Base-by-base conservation (phyloP, 2,888 invertebrate genomes). In the Chaetogeoica ovagalla region DNA sequence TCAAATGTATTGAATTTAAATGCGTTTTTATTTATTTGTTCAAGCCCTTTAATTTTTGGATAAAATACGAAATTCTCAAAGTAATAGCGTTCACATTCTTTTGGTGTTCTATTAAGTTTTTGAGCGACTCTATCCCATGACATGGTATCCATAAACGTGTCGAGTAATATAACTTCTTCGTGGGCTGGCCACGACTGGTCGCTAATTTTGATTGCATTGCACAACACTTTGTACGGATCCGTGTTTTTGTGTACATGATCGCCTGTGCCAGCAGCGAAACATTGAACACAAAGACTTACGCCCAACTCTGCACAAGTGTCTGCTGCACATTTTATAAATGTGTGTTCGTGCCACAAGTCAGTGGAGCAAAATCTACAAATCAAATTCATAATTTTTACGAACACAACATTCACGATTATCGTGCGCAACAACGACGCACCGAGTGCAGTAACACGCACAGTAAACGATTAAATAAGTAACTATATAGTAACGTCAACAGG, bases 61-160 rank as follows among this genome's bases (percentile, higher is more conserved):
- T 43, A 15, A 15, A 71, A 23, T 37, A 79, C 71, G n/a, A 57
- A 71, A 63, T 71, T 37, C 4, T 71, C 63, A 57, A 79, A 79
- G 43, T 79, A 79, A 71, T 79, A 43, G 17, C 13, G 11, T 63
- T 79, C 70, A 57, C 79, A 79, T 65, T 79, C 55, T 57, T 79
- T 71, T 19, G 70, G 23, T 5, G 79, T 48, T 57, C 43, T 37
- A 3, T 19, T 39, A 13, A 79, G 13, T 71, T 70, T 79, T 57
- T 19, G 23, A 3, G 57, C 52, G 19, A 79, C 79, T 79, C 39
- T 65, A 30, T 65, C 71, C 79, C 79, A 79, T 5, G 63, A 70
- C 79, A 79, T 71, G 7, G 79, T 79, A 8, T 79, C 43, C 62
- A 55, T 55, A n/a, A 65, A 79, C 8, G 79, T 79, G 19, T 79